Evolutionary conservation across 2,888 invertebrate genomes (phyloP), one percentile per base, ranked within the genome.

Genomic region (Stenodera caucasica): DNA sequence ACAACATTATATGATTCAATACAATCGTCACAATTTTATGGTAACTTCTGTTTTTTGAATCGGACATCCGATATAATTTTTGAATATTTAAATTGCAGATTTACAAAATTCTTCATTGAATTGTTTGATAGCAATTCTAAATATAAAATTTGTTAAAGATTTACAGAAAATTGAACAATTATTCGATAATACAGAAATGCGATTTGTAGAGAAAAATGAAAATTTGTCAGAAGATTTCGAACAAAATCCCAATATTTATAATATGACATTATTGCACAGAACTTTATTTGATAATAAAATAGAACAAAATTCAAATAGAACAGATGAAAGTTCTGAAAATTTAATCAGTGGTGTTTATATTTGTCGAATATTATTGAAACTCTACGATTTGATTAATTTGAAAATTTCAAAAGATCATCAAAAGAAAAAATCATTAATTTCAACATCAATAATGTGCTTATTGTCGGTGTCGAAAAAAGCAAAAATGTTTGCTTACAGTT

Each of bases 391-490:
- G 8, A 76, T 79, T 35, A 80, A 74, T 64, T 72, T 79, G 26
- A 80, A 78, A 67, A 73, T 69, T 32, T 64, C 65, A 9, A 77
- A 76, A 53, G 72, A 75, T 21, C 63, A 52, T 14, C 63, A 63
- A 2, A 79, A 76, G 32, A 81, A 81, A 56, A 82, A 81, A 67
- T 73, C 75, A n/a, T 63, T 79, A 1, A 76, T 83, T 15, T 71
- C 78, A 1, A 75, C 76, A 14, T 80, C 82, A 0, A 71, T 84
- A 29, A 78, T 82, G 0, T 81, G 82, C 70, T 67, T 84, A 26
- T 67, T 84, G 1, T 80, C 81, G 33, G 72, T 83, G 15, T 84
- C 84, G 0, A 65, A 66, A 7, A 79, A 81, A 65, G 84, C 84
- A 0, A 84, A 84, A 68, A 77, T 70, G 61, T 73, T 72, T 53